Evolutionary conservation across 2,113 vertebrate genomes (phyloP).

Genomic region (Asarcornis scutulata): DNA sequence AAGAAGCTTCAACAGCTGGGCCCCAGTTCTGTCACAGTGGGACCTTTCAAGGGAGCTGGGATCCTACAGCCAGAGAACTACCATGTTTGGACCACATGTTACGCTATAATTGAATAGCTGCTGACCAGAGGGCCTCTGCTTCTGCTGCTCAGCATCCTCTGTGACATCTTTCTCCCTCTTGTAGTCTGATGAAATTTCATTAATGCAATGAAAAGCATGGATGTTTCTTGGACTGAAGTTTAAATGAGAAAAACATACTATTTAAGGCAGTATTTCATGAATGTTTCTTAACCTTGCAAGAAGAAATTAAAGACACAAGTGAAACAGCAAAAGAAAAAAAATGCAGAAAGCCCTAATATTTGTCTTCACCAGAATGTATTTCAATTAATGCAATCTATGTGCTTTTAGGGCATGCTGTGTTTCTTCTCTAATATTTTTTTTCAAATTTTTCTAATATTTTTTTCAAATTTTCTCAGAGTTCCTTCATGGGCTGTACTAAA

Average conservation of each 20-base stretch:
- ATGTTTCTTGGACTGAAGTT: neutral
- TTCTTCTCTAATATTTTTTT: neutral
- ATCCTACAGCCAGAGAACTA: neutral
- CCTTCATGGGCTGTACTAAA: neutral
- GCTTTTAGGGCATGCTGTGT: neutral
- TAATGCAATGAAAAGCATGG: neutral
- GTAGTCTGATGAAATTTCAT: neutral
- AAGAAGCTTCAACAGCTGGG: neutral
- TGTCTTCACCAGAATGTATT: neutral
- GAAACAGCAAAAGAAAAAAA: accelerated
- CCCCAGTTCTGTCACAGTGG: neutral
- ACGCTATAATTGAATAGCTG: neutral
- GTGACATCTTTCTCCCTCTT: accelerated
- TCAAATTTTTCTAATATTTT: neutral
- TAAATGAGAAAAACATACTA: neutral
- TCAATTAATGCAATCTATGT: neutral
- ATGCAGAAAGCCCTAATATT: neutral
- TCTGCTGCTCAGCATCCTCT: neutral
- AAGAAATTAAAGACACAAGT: neutral
- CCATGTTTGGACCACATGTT: neutral
- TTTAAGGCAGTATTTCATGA: neutral
- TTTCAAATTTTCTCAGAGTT: neutral
- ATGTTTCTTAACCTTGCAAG: neutral
- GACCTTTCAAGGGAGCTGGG: neutral
- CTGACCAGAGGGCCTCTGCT: neutral